Base-by-base conservation (phyloP, 2,113 vertebrate genomes). In the Tenrec ecaudatus region DNA sequence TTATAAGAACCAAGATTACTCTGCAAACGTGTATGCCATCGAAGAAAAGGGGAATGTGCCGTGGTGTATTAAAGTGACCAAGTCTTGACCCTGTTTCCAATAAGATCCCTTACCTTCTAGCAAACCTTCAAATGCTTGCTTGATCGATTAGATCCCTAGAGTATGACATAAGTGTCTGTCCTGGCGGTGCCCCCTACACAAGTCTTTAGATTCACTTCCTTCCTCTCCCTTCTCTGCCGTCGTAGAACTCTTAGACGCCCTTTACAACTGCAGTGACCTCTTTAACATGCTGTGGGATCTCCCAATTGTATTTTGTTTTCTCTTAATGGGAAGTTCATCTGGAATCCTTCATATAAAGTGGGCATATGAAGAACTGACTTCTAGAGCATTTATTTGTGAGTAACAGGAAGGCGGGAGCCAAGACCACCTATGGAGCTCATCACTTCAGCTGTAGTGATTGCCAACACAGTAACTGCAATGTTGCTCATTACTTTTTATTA, bases 111-210 rank as follows among this genome's bases (percentile, higher is more conserved):
- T 75, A 84, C 10, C n/a, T 87, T 6, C 62, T 79, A 75, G 85
- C 15, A 73, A 69, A 84, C 20, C 40, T 82, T 79, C 53, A 19
- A 90, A 87, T 91, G 92, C 66, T 33, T 83, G 31, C 3, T 80
- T 83, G 22, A 31, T 69, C 31, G 80, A 73, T 27, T 33, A 89
- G 17, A 94, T 36, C 2, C 11, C 43, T 47, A 11, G n/a, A 31
- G 9, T 33, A 23, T 69, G 57, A n/a, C 9, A 25, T n/a, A 23
- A 69, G 31, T 11, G 11, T n/a, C 17, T 82, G 0, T 7, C 66
- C 5, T 2, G 20, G 20, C 1, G 19, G 4, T 17, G 38, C 9
- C 0, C 29, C 27, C 4, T 62, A 14, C 43, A 62, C 57, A 19
- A 86, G 5, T 69, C 27, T 38, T 68, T 19, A 23, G 16, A 15